These are phyloP conservation scores for Novumbra hubbsi DNA, from an alignment of 2,797 vertebrate species.

Conservation along the genomic window DNA sequence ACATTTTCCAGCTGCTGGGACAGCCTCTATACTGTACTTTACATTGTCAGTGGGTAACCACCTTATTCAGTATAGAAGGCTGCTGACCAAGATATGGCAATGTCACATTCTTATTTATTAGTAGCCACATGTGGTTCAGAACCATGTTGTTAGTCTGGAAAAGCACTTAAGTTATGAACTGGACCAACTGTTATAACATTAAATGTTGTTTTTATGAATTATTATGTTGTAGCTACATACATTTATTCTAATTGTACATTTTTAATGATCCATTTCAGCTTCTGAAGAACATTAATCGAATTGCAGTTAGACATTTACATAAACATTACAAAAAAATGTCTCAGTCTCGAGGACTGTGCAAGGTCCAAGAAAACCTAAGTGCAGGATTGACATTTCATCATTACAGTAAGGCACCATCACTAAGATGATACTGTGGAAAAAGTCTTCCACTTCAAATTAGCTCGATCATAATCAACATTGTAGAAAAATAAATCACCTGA, in stretches of 20 bases:
- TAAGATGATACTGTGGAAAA: constrained; percentile 7
- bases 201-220: neutral
- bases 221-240: neutral
- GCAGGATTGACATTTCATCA: neutral
- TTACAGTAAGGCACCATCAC: constrained; percentile 2
- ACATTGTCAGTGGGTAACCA: too few relatives aligned
- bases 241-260: neutral
- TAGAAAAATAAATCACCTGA: constrained; percentile 5
- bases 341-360: neutral
- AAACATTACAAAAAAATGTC: constrained; percentile 3
- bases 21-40: neutral
- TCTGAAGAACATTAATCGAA: neutral
- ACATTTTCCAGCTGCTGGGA: neutral
- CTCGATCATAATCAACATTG: neutral
- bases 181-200: neutral
- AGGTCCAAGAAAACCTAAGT: neutral
- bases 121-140: neutral
- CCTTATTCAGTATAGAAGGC: neutral
- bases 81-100: neutral
- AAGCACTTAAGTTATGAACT: neutral
- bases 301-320: neutral
- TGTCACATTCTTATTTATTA: neutral
- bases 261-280: neutral
- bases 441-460: constrained; percentile 32
- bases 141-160: neutral